phyloP scores from a whole-genome alignment of 64 coral and sea anemone genomes.

The Pocillopora damicornis region DNA sequence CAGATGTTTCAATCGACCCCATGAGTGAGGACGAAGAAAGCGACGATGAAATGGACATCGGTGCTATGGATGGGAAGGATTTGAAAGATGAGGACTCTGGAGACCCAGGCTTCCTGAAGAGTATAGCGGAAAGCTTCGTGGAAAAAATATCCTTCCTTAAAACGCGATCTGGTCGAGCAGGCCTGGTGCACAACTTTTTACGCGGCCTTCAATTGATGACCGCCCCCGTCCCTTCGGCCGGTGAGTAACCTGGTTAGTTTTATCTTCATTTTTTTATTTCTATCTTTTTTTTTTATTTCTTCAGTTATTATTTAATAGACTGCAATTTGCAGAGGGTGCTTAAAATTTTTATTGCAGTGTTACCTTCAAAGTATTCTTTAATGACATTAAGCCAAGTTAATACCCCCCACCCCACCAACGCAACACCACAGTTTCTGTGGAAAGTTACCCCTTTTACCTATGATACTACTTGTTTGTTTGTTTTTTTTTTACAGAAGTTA shows the following conservation, averaged over 20 bases:
- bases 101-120: not conserved
- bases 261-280: too few relatives aligned
- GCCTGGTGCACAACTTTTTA: constrained; percentile 38
- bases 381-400: too few relatives aligned
- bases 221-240: not conserved
- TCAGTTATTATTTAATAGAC: too few relatives aligned
- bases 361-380: too few relatives aligned
- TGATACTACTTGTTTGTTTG: not conserved
- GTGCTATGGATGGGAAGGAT: not conserved
- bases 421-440: not conserved
- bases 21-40: not conserved
- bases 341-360: too few relatives aligned
- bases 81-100: not conserved
- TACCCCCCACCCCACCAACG: too few relatives aligned
- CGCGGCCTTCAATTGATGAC: constrained; percentile 3
- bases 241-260: too few relatives aligned
- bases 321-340: too few relatives aligned
- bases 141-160: constrained; percentile 29
- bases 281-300: too few relatives aligned
- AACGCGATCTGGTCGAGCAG: constrained; percentile 38
- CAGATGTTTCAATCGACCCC: not conserved
- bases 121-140: not conserved
- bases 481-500: not conserved
- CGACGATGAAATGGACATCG: constrained; percentile 16
- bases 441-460: not conserved